Evolutionary conservation across 2,797 vertebrate genomes (phyloP), one percentile per base, ranked within the genome.

Genomic region (Cebuella pygmaea): DNA sequence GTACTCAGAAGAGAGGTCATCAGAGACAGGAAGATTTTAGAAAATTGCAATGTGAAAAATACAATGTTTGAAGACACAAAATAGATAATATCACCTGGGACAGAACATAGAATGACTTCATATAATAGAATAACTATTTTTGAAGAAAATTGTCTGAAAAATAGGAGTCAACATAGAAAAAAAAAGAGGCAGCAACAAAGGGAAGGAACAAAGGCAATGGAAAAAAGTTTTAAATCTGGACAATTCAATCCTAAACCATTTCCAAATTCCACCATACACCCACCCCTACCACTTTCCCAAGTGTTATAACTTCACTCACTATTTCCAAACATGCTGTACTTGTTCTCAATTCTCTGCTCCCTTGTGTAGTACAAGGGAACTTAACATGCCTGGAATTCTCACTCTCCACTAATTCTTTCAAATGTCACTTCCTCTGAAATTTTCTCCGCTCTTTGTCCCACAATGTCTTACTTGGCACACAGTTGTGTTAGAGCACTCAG

Each of bases 371-470:
- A 67, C 61, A 67, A 19, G 61, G 30, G 59, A 61, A 30, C 59
- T 61, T 61, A 84, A 39, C 79, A 26, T 79, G 39, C 48, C 41
- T 94, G 44, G 41, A 92, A 93, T 92, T 92, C 48, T 52, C 27
- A 80, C 57, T 39, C n/a, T 36, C 19, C 30, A 93, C 14, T 26
- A 81, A 80, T 74, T 89, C 41, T 94, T 96, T 94, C 61, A 89
- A 87, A 83, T 94, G 24, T 7, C 39, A 81, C 33, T 95, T 93
- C 44, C 46, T 64, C n/a, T 72, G 75, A 79, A 81, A 92, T 81
- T 88, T 50, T 7, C 44, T 41, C n/a, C 20, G 64, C 33, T 64
- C 15, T 83, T 84, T 70, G 8, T 19, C 19, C 4, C 2, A 64
- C 48, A 90, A 8, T 27, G 27, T 75, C 74, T 90, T 83, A 30